Conservation (phyloP, 2,888 invertebrate species). For the Lasioglossum vierecki region DNA sequence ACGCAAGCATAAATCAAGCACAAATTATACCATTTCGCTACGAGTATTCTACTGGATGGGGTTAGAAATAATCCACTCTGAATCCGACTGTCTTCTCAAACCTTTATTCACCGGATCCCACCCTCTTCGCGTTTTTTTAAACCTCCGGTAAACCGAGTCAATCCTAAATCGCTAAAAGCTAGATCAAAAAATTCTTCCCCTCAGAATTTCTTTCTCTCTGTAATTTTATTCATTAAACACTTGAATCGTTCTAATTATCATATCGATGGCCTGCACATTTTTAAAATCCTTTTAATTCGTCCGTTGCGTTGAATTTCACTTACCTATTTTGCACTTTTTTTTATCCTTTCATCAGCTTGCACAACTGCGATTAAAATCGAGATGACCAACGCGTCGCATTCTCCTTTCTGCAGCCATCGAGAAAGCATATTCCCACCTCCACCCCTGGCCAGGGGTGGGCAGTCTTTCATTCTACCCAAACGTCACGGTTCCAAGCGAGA, state of each 20-base stretch:
- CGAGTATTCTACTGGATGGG: constrained; percentile 1
- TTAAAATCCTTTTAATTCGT: background rate
- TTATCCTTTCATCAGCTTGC: background rate
- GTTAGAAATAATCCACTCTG: background rate
- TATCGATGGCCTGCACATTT: no score
- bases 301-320: background rate
- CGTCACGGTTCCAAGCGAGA: constrained; percentile 7
- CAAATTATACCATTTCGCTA: background rate
- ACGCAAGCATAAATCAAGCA: constrained; percentile 5
- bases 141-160: background rate
- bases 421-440: background rate
- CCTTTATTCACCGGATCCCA: background rate
- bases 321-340: background rate
- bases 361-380: background rate
- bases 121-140: background rate
- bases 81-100: background rate
- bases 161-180: background rate
- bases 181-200: background rate
- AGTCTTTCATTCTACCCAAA: background rate
- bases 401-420: constrained; percentile 3
- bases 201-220: no score
- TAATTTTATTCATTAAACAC: no score
- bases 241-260: background rate
- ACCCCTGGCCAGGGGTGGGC: background rate
- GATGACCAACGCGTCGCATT: background rate